These are phyloP conservation scores for Gouania willdenowi DNA, from an alignment of 2,797 vertebrate species.

Conservation along the genomic window DNA sequence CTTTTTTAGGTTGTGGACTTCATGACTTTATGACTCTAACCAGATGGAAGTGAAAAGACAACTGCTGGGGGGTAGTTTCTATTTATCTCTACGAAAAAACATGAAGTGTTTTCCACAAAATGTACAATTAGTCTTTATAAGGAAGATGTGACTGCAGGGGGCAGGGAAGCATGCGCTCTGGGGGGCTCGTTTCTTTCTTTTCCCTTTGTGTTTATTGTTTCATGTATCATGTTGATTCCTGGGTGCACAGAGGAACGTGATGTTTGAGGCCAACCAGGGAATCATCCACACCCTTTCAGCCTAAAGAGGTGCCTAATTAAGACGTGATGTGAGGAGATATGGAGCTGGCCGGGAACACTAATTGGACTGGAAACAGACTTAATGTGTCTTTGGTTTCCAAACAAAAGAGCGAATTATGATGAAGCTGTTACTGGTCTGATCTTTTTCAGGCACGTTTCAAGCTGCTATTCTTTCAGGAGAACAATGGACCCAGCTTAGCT, in stretches of 20 bases:
- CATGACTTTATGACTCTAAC: no score
- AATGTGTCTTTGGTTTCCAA: slow-evolving; percentile 20
- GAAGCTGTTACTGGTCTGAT: slow-evolving; percentile 16
- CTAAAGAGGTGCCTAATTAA: slow-evolving; percentile 52
- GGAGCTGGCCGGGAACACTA: slow-evolving; percentile 37
- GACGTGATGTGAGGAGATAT: slow-evolving; percentile 29
- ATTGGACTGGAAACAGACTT: slow-evolving; percentile 42
- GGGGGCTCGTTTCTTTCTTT: neutral
- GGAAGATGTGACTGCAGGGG: neutral
- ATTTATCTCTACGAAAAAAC: no score
- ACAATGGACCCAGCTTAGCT: slow-evolving; percentile 42
- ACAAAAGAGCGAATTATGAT: slow-evolving; percentile 38
- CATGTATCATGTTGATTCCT: slow-evolving; percentile 20
- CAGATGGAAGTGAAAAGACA: no score
- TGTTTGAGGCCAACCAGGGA: slow-evolving; percentile 15
- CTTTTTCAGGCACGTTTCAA: slow-evolving; percentile 21
- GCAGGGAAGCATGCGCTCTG: slow-evolving; percentile 5
- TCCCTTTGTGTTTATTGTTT: slow-evolving; percentile 14
- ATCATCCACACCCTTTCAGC: slow-evolving; percentile 23
- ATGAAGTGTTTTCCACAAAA: neutral
- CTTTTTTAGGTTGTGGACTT: no score
- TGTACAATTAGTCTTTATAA: no score
- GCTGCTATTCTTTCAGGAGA: slow-evolving; percentile 17
- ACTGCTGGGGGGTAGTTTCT: no score
- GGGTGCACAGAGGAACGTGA: slow-evolving; percentile 21